Conservation (phyloP, 2,888 invertebrate species). For the Aspidapion aeneum region DNA sequence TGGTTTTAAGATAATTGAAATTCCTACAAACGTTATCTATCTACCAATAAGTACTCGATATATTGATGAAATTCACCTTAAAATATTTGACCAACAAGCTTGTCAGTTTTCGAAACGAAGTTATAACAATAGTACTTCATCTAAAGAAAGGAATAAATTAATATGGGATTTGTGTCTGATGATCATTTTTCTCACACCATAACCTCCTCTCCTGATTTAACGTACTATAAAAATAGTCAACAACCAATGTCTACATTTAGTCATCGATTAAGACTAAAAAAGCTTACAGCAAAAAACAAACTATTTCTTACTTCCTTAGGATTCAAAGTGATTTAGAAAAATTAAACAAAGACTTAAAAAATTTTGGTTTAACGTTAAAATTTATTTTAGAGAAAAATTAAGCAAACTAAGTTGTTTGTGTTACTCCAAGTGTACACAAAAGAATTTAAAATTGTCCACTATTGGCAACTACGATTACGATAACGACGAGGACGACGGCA, state of each 20-base stretch:
- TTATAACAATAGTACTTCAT: no score
- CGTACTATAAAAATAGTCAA: neutral
- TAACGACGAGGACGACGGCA: neutral
- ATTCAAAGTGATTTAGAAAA: slow-evolving; percentile 3
- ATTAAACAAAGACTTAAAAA: slow-evolving; percentile 2
- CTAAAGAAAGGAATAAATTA: no score
- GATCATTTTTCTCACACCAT: no score
- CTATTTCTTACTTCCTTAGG: neutral
- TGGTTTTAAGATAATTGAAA: slow-evolving; percentile 41
- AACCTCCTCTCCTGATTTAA: no score
- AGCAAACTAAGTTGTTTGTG: neutral
- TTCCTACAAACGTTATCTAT: slow-evolving; percentile 38
- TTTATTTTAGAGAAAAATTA: neutral
- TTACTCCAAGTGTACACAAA: neutral
- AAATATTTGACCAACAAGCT: neutral
- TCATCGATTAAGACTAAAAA: neutral
- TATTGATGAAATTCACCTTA: slow-evolving; percentile 4
- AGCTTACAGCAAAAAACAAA: slow-evolving; percentile 1
- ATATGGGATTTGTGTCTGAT: slow-evolving; percentile 8
- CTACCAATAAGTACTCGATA: slow-evolving; percentile 32
- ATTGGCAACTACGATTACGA: no score
- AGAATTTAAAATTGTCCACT: no score
- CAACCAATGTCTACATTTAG: neutral
- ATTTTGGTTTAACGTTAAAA: neutral
- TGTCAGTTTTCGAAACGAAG: neutral